Evolutionary conservation across 2,113 vertebrate species (phyloP), one percentile per base, ranked within the genome.

Genomic region (Nibea coibor): DNA sequence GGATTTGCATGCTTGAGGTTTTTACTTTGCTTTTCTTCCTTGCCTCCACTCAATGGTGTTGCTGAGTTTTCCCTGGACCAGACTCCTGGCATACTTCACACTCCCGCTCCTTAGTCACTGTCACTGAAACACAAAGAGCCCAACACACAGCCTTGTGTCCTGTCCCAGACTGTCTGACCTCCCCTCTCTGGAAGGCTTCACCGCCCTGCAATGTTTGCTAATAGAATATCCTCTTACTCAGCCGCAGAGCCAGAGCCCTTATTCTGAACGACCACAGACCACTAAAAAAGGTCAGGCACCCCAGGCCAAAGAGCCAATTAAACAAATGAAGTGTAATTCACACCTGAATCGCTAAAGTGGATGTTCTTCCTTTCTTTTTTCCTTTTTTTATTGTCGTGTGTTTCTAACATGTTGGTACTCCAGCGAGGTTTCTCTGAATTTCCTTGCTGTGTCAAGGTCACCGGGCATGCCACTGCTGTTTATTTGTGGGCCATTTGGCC

Each of bases 1-100:
- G 81, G 83, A 91, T 93, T 91, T 89, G 84, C 84, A 92, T 93
- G 83, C 86, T 91, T 93, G 92, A 90, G 93, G 93, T 91, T 91
- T 93, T 86, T 26, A 80, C 88, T 90, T 88, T 92, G 92, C 88
- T 93, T 93, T 89, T 92, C 87, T 92, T 85, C 54, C 89, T 91
- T 89, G 84, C 92, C 76, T 92, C 78, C 78, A 87, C 89, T 92
- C 80, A 71, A 82, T 54, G 53, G 83, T 76, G 87, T 89, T 89
- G 86, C 88, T 63, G 78, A 86, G 85, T 94, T 93, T 92, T 91
- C 89, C 74, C 86, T 91, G 87, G 91, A 90, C 81, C 77, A 86
- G 89, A 91, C 83, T 87, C 76, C 85, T 93, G 92, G 92, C 89
- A 93, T 86, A 86, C 85, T 76, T 85, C 35, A n/a, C 65, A 51